Percentiles rank a stretch among this genome's conserved stretches.
Conservation (phyloP, 2,797 vertebrate species). For the Euthynnus affinis region DNA sequence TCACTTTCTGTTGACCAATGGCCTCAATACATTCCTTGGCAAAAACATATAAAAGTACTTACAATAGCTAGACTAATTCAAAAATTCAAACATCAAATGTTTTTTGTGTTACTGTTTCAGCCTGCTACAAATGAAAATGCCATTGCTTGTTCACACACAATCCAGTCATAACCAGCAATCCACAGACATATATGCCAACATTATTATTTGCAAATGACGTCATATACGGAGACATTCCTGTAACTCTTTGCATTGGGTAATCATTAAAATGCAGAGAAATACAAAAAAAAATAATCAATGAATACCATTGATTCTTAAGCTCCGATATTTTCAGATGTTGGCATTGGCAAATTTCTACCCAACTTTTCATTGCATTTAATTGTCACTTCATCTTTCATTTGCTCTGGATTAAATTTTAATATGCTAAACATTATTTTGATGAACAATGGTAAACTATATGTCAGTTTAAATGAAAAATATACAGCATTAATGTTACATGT, state of each 20-base stretch:
- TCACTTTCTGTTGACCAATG: conserved; percentile 29
- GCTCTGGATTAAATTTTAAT: conserved; percentile 15
- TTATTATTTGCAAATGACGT: conserved; percentile 42
- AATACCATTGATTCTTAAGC: conserved; percentile 16
- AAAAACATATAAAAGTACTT: conserved; percentile 9
- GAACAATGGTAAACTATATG: background rate
- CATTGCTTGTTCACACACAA: conserved; percentile 39
- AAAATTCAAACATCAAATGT: conserved; percentile 20
- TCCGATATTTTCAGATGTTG: conserved; percentile 53
- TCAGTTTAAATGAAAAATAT: background rate
- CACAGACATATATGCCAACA: conserved; percentile 47
- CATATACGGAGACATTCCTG: conserved; percentile 66
- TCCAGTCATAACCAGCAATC: conserved; percentile 22
- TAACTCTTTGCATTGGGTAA: conserved; percentile 51
- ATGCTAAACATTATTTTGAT: background rate
- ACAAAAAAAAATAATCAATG: conserved; percentile 32
- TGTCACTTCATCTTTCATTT: conserved; percentile 29
- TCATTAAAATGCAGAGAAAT: conserved; percentile 52
- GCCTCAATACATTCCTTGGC: conserved; percentile 10
- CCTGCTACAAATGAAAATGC: conserved; percentile 27
- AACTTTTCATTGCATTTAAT: conserved; percentile 21
- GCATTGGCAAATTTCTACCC: conserved; percentile 45
- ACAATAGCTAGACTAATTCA: background rate
- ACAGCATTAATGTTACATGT: background rate
- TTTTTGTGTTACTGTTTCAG: conserved; percentile 38